Percentiles rank a stretch among this genome's conserved stretches.
phyloP scores from a whole-genome alignment of 2,797 vertebrate species.

The Poeciliopsis infans region DNA sequence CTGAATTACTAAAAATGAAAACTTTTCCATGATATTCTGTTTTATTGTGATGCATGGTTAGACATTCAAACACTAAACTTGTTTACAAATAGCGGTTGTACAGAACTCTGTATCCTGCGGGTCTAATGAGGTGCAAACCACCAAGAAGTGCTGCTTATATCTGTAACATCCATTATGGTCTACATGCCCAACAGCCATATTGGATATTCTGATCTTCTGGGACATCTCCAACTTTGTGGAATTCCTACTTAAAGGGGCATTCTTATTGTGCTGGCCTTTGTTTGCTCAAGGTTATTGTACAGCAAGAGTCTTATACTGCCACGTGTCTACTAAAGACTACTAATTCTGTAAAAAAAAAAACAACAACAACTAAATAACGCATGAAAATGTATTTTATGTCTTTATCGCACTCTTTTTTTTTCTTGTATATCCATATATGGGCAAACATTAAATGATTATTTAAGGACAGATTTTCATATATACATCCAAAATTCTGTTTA shows the following conservation, averaged over 20 bases:
- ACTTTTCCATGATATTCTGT: background rate
- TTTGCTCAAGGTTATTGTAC: background rate
- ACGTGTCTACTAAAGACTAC: background rate
- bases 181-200: background rate
- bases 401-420: slow-evolving; percentile 6
- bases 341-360: background rate
- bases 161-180: background rate
- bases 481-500: slow-evolving; percentile 2
- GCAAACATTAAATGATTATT: slow-evolving; percentile 2
- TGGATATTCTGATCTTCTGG: background rate
- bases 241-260: too few species aligned
- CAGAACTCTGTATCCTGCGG: background rate
- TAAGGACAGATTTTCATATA: slow-evolving; percentile 26
- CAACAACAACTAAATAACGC: background rate
- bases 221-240: background rate
- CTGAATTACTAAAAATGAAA: background rate
- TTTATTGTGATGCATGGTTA: background rate
- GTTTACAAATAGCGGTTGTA: background rate
- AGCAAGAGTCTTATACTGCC: background rate
- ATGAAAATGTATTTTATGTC: slow-evolving; percentile 13
- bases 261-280: too few species aligned
- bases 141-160: background rate
- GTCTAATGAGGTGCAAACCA: background rate
- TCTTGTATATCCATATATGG: background rate
- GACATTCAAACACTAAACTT: background rate